Evolutionary conservation across 2,113 vertebrate species (phyloP).

Genomic region (Clarias gariepinus): DNA sequence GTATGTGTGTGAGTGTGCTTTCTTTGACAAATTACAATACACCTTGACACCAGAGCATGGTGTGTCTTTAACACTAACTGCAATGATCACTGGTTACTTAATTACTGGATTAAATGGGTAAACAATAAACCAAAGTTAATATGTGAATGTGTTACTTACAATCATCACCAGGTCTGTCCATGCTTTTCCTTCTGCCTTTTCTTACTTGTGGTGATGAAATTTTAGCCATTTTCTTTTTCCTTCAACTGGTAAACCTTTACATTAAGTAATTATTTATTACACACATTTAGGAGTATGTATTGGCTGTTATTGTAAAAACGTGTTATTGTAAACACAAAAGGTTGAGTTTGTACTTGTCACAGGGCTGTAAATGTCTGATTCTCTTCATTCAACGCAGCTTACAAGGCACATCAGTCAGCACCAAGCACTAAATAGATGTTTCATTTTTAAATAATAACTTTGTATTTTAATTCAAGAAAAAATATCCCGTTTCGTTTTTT

Average conservation of each 20-base stretch:
- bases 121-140: background rate
- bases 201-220: background rate
- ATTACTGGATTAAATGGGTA: background rate
- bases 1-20: background rate
- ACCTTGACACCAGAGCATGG: background rate
- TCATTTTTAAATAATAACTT: too few relatives aligned
- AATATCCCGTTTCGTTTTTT: too few relatives aligned
- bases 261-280: background rate
- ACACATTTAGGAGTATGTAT: background rate
- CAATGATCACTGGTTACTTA: background rate
- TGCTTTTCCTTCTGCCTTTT: background rate
- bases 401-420: too few relatives aligned
- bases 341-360: too few relatives aligned
- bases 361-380: too few relatives aligned
- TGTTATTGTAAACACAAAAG: background rate
- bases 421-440: too few relatives aligned
- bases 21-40: background rate
- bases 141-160: constrained; percentile 4
- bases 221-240: background rate
- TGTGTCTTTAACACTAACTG: background rate
- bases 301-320: background rate
- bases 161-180: background rate
- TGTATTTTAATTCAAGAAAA: too few relatives aligned
- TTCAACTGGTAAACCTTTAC: background rate
- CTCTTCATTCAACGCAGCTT: too few relatives aligned